Conservation (phyloP, 1,140 invertebrate species). For the Oryctes rhinoceros region DNA sequence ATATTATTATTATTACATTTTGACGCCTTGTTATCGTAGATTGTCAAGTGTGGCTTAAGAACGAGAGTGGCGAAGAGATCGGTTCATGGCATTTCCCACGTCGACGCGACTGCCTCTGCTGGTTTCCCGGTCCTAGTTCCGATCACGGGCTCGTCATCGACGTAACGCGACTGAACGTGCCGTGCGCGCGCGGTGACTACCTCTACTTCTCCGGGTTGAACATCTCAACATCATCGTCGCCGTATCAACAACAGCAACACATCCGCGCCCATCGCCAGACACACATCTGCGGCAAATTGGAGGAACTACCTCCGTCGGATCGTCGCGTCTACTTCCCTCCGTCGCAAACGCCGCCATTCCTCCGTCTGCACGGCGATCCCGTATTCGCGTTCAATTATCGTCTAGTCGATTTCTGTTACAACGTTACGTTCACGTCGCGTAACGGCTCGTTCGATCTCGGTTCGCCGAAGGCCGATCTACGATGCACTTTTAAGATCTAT, state of each 20-base stretch:
- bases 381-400: conserved; percentile 69
- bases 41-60: conserved; percentile 58
- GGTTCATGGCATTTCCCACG: conserved; percentile 56
- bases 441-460: conserved; percentile 70
- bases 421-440: conserved; percentile 67
- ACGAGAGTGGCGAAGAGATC: conserved; percentile 52
- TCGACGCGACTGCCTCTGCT: conserved; percentile 58
- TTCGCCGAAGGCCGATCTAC: conserved; percentile 62
- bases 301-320: conserved; percentile 66
- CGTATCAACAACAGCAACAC: conserved; percentile 46
- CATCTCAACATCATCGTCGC: conserved; percentile 31
- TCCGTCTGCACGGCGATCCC: conserved; percentile 67
- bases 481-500: conserved; percentile 71
- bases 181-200: conserved; percentile 65
- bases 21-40: conserved; percentile 53
- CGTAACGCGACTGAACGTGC: conserved; percentile 70
- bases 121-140: conserved; percentile 58
- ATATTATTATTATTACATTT: not conserved
- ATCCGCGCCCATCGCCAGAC: conserved; percentile 50
- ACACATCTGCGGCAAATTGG: conserved; percentile 69
- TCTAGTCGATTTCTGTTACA: conserved; percentile 72
- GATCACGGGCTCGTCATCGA: conserved; percentile 66
- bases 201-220: conserved; percentile 63
- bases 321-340: conserved; percentile 66
- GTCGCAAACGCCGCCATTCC: conserved; percentile 58